Percentiles rank a stretch among this genome's conserved stretches.
Evolutionary conservation across 1,140 invertebrate species (phyloP).

Genomic region (Octopus sinensis): DNA sequence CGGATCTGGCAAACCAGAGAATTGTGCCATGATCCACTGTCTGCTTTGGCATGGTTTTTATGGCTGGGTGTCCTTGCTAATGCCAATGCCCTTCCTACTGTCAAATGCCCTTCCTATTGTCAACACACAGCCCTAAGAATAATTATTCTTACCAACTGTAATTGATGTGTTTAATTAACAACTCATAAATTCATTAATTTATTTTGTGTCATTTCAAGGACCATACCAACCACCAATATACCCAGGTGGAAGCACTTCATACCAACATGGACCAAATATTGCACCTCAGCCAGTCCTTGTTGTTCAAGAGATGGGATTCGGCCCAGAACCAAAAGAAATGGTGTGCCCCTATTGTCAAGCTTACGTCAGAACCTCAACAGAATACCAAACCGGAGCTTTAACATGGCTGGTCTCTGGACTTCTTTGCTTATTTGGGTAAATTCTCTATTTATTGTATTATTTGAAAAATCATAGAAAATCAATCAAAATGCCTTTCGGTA

Average conservation of each 20-base stretch:
- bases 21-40: no score
- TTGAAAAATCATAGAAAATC: no score
- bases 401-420: conserved; percentile 35
- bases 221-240: neutral
- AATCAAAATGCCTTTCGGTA: no score
- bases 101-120: no score
- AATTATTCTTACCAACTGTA: no score
- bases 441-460: no score
- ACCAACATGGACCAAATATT: neutral
- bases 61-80: no score
- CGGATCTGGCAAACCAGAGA: no score
- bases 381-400: conserved; percentile 33
- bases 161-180: no score
- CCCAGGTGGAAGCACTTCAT: neutral
- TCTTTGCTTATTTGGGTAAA: conserved; percentile 40
- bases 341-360: conserved; percentile 35
- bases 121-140: no score
- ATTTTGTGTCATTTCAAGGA: neutral
- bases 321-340: conserved; percentile 20
- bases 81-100: no score
- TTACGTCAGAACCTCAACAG: conserved; percentile 30
- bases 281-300: neutral
- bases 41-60: no score
- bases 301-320: neutral
- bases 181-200: neutral